Percentiles rank a stretch among this genome's conserved stretches.
These are phyloP conservation scores for Hippopotamyrus pictus DNA, from an alignment of 2,797 vertebrate genomes.

Conservation along the genomic window DNA sequence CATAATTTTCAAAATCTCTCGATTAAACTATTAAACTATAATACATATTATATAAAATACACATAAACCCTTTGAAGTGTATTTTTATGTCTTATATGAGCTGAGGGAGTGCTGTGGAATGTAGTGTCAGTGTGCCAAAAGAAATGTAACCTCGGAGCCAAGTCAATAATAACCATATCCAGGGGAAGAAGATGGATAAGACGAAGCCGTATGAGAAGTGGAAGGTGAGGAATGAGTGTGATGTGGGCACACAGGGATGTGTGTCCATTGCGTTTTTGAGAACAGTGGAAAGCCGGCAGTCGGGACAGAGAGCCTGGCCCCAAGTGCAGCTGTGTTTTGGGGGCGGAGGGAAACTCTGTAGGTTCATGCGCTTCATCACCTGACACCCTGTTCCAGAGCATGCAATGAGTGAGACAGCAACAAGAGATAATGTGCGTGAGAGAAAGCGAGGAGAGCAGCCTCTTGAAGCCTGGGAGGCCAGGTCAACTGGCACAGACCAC, in stretches of 20 bases:
- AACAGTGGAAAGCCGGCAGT: not conserved
- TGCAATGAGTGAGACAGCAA: not conserved
- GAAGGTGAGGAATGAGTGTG: slow-evolving; percentile 66
- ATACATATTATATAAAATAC: slow-evolving; percentile 5
- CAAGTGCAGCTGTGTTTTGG: not conserved
- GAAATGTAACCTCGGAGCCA: slow-evolving; percentile 59
- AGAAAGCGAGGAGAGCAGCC: not conserved
- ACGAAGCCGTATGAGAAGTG: slow-evolving; percentile 59
- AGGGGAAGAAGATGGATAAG: slow-evolving; percentile 57
- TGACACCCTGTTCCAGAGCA: not conserved
- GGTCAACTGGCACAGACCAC: not conserved
- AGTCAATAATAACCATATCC: slow-evolving; percentile 59
- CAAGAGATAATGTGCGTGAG: not conserved
- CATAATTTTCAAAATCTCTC: not conserved
- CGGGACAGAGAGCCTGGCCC: not conserved
- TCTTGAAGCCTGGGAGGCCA: not conserved
- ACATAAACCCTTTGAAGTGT: not conserved
- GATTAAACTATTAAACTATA: not conserved
- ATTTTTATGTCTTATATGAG: not conserved
- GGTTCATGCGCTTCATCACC: not conserved
- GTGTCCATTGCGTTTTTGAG: not conserved
- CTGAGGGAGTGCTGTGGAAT: slow-evolving; percentile 39
- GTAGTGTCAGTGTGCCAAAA: slow-evolving; percentile 41
- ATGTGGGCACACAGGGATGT: slow-evolving; percentile 50
- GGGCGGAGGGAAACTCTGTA: not conserved